A percentile compares a stretch with the other conserved stretches of the same genome.
Evolutionary conservation across 2,113 vertebrate species (phyloP).

Genomic region (Motacilla alba): DNA sequence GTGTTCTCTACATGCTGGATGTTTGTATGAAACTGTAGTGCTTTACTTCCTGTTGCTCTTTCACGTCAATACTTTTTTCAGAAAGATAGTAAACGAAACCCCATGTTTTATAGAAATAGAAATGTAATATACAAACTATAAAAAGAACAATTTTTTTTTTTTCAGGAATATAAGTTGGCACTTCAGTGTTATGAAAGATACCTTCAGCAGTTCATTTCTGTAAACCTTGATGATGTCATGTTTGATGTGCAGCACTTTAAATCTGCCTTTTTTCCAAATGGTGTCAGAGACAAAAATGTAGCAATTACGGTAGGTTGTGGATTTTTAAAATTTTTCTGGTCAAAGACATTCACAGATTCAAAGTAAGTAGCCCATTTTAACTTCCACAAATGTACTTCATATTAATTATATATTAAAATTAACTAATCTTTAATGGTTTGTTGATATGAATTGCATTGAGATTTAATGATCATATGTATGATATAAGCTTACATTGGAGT

Average conservation of each 20-base stretch:
- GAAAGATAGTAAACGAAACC: background rate
- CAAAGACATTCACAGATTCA: background rate
- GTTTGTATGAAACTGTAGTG: background rate
- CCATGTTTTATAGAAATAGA: background rate
- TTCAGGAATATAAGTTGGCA: conserved; percentile 86
- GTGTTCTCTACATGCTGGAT: background rate
- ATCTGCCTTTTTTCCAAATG: conserved; percentile 82
- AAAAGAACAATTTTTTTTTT: background rate
- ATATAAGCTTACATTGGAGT: background rate
- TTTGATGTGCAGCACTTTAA: conserved; percentile 78
- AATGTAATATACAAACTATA: background rate
- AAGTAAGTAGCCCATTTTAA: background rate
- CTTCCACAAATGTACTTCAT: background rate
- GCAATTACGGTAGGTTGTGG: conserved; percentile 72
- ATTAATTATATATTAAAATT: background rate
- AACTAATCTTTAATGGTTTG: background rate
- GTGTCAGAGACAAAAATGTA: conserved; percentile 76
- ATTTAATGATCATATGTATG: background rate
- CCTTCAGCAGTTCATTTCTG: conserved; percentile 74
- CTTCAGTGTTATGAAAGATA: conserved; percentile 86
- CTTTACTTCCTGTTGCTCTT: background rate
- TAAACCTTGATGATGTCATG: conserved; percentile 68
- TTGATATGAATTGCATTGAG: background rate
- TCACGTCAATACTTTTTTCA: background rate
- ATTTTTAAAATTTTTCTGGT: background rate